Conservation (phyloP, 2,888 invertebrate species). For the Hetaerina titia region DNA sequence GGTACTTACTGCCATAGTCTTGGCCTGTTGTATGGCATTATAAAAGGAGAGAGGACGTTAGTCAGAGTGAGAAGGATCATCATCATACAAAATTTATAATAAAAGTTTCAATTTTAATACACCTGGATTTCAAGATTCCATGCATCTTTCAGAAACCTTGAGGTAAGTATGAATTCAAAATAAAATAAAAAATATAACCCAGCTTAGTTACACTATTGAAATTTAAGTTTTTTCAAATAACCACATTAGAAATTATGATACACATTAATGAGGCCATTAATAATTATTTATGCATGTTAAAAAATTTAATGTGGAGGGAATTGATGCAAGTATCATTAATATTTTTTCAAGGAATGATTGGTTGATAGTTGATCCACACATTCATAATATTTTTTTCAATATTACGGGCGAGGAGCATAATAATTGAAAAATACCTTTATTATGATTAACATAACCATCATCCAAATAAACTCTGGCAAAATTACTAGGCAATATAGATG, state of each 20-base stretch:
- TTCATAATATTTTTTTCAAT: not conserved
- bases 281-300: conserved; percentile 78
- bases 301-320: conserved; percentile 80
- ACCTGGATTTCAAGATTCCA: conserved; percentile 22
- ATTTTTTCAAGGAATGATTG: not conserved
- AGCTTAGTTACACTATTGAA: not conserved
- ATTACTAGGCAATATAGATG: not conserved
- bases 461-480: not conserved
- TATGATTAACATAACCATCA: too few relatives aligned
- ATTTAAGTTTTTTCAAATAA: not conserved
- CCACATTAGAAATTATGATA: not conserved
- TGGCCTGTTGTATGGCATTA: conserved; percentile 56
- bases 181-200: not conserved
- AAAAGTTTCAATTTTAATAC: not conserved
- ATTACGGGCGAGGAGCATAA: not conserved
- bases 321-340: conserved; percentile 70
- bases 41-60: conserved; percentile 62
- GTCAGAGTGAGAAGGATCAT: conserved; percentile 20
- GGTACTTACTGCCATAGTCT: conserved; percentile 62
- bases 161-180: not conserved
- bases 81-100: not conserved
- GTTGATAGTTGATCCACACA: not conserved
- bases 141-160: not conserved
- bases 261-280: not conserved
- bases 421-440: too few relatives aligned